A percentile compares a stretch with the other conserved stretches of the same genome.
These are phyloP conservation scores for Achroia grisella DNA, from an alignment of 1,140 invertebrate genomes.

Conservation along the genomic window DNA sequence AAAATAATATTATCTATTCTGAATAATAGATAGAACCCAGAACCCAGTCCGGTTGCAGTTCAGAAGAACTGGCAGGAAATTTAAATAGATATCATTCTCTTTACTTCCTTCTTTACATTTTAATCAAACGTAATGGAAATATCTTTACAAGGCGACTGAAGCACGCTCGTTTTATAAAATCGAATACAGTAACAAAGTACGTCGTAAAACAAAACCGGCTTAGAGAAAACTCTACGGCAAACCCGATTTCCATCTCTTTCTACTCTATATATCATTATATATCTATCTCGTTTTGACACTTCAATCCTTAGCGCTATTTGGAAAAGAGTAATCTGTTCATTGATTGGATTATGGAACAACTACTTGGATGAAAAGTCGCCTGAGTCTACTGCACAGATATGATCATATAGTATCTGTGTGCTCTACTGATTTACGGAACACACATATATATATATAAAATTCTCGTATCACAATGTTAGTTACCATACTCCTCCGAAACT, in stretches of 20 bases:
- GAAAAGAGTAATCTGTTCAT: conserved; percentile 1
- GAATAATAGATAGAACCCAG: too few relatives aligned
- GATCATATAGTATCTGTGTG: too few relatives aligned
- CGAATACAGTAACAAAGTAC: conserved; percentile 7
- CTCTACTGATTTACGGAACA: too few relatives aligned
- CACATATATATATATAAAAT: too few relatives aligned
- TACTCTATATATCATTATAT: not conserved
- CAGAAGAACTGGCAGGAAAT: too few relatives aligned
- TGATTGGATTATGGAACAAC: conserved; percentile 10
- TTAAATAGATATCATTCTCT: too few relatives aligned
- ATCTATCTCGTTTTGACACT: not conserved
- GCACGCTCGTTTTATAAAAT: conserved; percentile 4
- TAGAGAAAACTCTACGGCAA: not conserved
- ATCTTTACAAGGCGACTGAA: not conserved
- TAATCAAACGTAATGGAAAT: not conserved
- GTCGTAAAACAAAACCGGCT: conserved; percentile 8
- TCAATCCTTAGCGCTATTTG: conserved; percentile 1
- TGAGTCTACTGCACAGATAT: not conserved
- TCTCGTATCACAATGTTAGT: too few relatives aligned
- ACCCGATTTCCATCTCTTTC: not conserved
- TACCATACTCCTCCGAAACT: too few relatives aligned
- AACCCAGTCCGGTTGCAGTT: too few relatives aligned
- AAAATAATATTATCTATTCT: too few relatives aligned
- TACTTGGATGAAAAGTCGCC: not conserved
- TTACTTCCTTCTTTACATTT: not conserved